Base-by-base conservation (phyloP, 2,888 invertebrate genomes). In the Pterobdella sp. region DNA sequence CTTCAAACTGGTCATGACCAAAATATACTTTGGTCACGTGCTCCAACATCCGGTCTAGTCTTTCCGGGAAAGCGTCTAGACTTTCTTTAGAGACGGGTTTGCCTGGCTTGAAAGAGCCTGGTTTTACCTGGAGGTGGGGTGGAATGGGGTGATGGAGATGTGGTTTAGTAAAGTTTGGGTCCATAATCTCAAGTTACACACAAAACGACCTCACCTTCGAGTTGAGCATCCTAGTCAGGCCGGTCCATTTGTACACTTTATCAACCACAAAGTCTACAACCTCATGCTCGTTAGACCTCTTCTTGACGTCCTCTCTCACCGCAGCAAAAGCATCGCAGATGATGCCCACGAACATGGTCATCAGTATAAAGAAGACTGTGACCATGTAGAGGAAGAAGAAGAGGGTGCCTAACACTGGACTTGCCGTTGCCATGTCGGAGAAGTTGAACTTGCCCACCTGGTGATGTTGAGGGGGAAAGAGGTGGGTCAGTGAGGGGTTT, bases 281-380 rank as follows among this genome's bases (percentile, higher is more conserved):
- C 75, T 83, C 83, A 74, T 81, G 79, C 56, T 83, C 82, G 74
- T 82, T 83, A 32, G 77, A 74, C 77, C 82, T 81, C 60, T 78
- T 76, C 10, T 74, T 72, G 37, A 81, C 73, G 76, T 82, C 80
- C 1, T 76, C 76, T 31, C 80, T 78, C 1, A 82, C 81, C 4
- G 74, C 75, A 1, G 81, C 72, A 76, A 83, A 82, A 1, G 80
- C 77, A 72, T 83, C 83, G 75, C 80, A 81, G 37, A 83, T 78
- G 72, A 83, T 83, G 4, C 81, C 79, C 42, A 83, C 77, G 75
- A 83, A 82, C 78, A 83, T 80, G 77, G 82, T 83, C 68, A 82
- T 74, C 69, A 83, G 78, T 68, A 83, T 79, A 76, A 81, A 81
- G 72, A 79, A 78, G 70, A 82, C 79, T 74, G 79, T 78, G 35